Base-by-base conservation (phyloP, 2,113 vertebrate genomes). In the Brachypteracias leptosomus region DNA sequence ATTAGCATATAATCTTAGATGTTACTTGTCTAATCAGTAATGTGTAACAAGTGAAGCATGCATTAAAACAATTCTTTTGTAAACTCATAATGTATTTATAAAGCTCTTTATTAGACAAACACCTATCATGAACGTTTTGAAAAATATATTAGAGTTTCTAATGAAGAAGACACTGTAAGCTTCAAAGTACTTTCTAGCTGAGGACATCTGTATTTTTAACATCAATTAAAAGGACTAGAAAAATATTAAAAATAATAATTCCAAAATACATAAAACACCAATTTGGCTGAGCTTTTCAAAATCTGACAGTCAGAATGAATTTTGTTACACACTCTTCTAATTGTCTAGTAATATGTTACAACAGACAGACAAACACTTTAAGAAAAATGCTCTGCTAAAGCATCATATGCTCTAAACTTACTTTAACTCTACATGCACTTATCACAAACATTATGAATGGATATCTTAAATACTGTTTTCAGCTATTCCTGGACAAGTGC, bases 401-500 rank as follows among this genome's bases (percentile, higher is more conserved):
- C 15, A 2, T 91, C 86, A 26, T 57, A 49, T 89, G 36, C 55
- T 95, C 54, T 80, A 96, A 93, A 95, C 78, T 91, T 95, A 88
- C 63, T 92, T 76, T 55, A 97, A 95, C 78, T 98, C 93, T 85
- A 54, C 75, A 95, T 86, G 55, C 78, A 91, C 74, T 91, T 87
- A 96, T 80, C 66, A 90, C 76, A 92, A 76, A 96, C 95, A 92
- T 58, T 75, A 31, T 86, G 88, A 95, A 94, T 57, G 33, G 52
- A 33, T 89, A 90, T 82, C 93, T 95, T 88, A 78, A 96, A 92
- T 18, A 66, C 51, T 63, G 55, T 90, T 93, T 96, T 83, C 58
- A 96, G 92, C 70, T 90, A 90, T 88, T 96, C 68, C 92, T 91
- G 94, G 89, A 91, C 75, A 96, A 98, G 96, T 71, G 52, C n/a